Base-by-base conservation (phyloP, 1,140 invertebrate genomes). In the Notospermus geniculatus region DNA sequence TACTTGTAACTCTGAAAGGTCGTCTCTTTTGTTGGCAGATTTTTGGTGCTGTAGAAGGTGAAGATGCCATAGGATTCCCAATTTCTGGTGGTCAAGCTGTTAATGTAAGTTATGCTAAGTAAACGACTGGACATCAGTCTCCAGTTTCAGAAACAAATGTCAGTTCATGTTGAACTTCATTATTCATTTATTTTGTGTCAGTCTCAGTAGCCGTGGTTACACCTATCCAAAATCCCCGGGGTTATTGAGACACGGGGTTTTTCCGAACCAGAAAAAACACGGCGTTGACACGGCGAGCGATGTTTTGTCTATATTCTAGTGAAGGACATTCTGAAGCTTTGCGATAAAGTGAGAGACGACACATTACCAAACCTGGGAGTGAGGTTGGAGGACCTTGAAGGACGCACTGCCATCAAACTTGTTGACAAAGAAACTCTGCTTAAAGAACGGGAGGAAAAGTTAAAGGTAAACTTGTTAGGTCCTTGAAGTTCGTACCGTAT, bases 281-380 rank as follows among this genome's bases (percentile, higher is more conserved):
- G n/a, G n/a, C n/a, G n/a, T n/a, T n/a, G n/a, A n/a, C n/a, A n/a
- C n/a, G n/a, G n/a, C n/a, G n/a, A n/a, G n/a, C n/a, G n/a, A n/a
- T n/a, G n/a, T 43, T 15, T 41, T 46, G 36, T 71, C 59, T 50
- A 22, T 29, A 57, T 64, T 54, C 30, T 67, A 82, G 89, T 88
- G 0, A 82, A 73, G 0, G 87, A 86, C 30, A 91, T 97, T 71
- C 82, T 98, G 36, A 84, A 88, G 74, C 84, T 93, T 52, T 99
- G 97, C 82, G 97, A 99, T 82, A 78, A 79, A 58, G 81, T 99
- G 9, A 83, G 96, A 23, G 96, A 99, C 79, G 87, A 90, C 59
- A 85, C 90, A 54, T 80, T 99, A 63, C 95, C 95, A 0, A 88
- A 90, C 73, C 83, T 97, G 7, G 96, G 97, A 13, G 93, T 99